Conservation (phyloP, 2,113 vertebrate genomes). For the Crotalus tigris region DNA sequence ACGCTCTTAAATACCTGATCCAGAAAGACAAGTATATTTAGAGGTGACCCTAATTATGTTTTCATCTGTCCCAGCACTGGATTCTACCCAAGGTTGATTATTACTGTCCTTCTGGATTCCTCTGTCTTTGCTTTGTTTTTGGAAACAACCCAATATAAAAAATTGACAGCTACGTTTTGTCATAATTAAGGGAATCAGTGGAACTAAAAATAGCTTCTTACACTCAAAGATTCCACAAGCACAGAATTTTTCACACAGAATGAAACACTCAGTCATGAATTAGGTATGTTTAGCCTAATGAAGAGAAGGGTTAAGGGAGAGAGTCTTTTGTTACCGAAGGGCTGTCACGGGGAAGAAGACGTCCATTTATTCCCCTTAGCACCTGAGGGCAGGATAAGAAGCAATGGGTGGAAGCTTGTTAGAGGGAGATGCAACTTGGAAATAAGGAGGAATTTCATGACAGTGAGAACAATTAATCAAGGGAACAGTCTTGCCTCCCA, state of each 20-base stretch:
- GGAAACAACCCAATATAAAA: not conserved
- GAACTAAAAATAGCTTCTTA: constrained; percentile 38
- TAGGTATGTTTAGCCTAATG: not conserved
- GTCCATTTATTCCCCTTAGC: not conserved
- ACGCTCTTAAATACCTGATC: not conserved
- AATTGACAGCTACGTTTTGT: not conserved
- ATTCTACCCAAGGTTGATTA: not conserved
- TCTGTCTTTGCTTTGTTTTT: not conserved
- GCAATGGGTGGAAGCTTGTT: not conserved
- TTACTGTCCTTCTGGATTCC: not conserved
- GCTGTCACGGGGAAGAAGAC: not conserved
- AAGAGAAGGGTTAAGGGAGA: not conserved
- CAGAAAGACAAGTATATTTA: not conserved
- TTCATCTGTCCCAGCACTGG: not conserved
- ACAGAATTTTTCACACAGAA: constrained; percentile 42
- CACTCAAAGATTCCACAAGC: constrained; percentile 41
- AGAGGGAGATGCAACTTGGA: not conserved
- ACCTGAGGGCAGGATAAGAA: not conserved
- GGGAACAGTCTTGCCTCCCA: not conserved
- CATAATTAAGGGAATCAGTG: constrained; percentile 9
- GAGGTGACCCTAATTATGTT: not conserved
- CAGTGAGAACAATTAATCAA: not conserved
- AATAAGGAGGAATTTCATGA: not conserved
- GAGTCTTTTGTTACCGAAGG: not conserved
- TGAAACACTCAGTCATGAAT: constrained; percentile 24